Conservation (phyloP, 1,140 invertebrate species). For the Phocides pigmalion region DNA sequence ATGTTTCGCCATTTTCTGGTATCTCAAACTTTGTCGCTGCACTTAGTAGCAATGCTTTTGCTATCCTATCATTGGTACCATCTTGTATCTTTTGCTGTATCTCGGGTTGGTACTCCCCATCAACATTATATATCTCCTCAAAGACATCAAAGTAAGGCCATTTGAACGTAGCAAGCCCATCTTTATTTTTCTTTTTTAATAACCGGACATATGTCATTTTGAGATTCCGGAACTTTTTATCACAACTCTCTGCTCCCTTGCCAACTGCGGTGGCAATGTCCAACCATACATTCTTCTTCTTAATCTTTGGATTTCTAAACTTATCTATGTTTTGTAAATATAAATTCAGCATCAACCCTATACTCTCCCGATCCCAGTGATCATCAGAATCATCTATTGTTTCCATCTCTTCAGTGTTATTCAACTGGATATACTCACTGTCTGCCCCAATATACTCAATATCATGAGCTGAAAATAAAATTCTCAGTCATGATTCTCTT, state of each 20-base stretch:
- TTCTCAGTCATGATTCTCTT: conserved; percentile 42
- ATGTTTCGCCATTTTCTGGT: conserved; percentile 57
- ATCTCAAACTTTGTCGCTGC: conserved; percentile 48
- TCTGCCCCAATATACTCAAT: conserved; percentile 62
- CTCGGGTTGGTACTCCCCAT: conserved; percentile 70
- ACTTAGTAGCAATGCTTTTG: conserved; percentile 61
- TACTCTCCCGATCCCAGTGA: conserved; percentile 70
- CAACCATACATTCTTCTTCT: conserved; percentile 76
- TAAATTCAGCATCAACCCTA: conserved; percentile 56
- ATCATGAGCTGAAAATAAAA: conserved; percentile 70
- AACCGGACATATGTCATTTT: conserved; percentile 74
- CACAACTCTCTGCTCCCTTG: conserved; percentile 69
- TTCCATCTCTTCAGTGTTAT: conserved; percentile 62
- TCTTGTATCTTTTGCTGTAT: conserved; percentile 72
- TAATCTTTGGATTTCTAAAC: conserved; percentile 75
- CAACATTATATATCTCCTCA: conserved; percentile 69
- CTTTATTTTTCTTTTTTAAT: conserved; percentile 65
- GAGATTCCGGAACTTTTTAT: conserved; percentile 77
- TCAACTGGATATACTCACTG: conserved; percentile 56
- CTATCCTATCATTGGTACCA: conserved; percentile 54
- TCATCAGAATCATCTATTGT: conserved; percentile 63
- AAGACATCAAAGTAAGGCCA: conserved; percentile 77
- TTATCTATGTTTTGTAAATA: conserved; percentile 74
- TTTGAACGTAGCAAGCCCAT: conserved; percentile 56
- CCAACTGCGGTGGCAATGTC: conserved; percentile 64